These are phyloP conservation scores for Drosophila mojavensis DNA, from an alignment of 1,140 invertebrate genomes.

Conservation along the genomic window DNA sequence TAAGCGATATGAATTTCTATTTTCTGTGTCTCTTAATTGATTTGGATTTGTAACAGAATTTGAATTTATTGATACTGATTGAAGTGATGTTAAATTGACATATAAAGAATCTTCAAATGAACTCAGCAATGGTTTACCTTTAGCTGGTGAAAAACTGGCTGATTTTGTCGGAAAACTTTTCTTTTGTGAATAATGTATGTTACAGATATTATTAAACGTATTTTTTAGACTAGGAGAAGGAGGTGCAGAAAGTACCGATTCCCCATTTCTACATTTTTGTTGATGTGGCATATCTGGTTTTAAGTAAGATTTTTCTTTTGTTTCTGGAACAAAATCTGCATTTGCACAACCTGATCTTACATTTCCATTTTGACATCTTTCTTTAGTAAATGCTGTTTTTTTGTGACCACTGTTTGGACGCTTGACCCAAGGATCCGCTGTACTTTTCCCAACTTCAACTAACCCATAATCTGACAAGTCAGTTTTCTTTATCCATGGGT, in stretches of 20 bases:
- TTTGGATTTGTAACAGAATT: conserved; percentile 17
- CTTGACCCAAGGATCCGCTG: conserved; percentile 67
- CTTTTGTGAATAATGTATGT: conserved; percentile 24
- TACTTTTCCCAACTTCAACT: conserved; percentile 20
- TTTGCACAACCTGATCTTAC: conserved; percentile 38
- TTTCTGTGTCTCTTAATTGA: conserved; percentile 26
- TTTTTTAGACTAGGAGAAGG: conserved; percentile 62
- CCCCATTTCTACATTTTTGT: conserved; percentile 27
- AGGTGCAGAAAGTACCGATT: conserved; percentile 60
- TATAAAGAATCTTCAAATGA: conserved; percentile 48
- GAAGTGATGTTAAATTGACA: conserved; percentile 17
- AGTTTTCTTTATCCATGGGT: conserved; percentile 83
- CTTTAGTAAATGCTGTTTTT: conserved; percentile 12
- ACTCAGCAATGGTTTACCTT: conserved; percentile 51
- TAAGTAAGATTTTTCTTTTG: conserved; percentile 34
- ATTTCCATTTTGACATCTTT: conserved; percentile 37
- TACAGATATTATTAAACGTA: conserved; percentile 41
- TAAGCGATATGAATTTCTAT: conserved; percentile 36
- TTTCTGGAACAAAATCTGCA: conserved; percentile 29
- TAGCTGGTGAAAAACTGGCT: conserved; percentile 66
- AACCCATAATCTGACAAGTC: conserved; percentile 28
- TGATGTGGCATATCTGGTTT: conserved; percentile 44
- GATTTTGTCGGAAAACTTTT: conserved; percentile 50
- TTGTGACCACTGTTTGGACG: conserved; percentile 37
- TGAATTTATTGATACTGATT: conserved; percentile 5